Evolutionary conservation across 2,113 vertebrate genomes (phyloP).

Genomic region (Tragelaphus imberbis): DNA sequence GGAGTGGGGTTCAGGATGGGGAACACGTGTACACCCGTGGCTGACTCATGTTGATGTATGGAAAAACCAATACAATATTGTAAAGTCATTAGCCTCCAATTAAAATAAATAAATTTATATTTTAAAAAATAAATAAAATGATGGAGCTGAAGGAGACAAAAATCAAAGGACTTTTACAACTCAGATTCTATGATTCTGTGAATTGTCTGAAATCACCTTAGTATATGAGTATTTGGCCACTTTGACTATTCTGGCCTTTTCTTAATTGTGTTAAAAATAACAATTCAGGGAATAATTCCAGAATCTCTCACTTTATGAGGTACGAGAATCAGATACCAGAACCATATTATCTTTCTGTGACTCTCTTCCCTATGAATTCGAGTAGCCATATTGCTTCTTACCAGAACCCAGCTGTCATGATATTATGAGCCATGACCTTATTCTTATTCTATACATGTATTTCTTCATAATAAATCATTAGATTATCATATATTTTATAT

Average conservation of each 20-base stretch:
- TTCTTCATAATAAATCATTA: neutral
- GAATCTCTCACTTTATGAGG: neutral
- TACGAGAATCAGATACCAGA: neutral
- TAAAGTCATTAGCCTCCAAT: too few species aligned
- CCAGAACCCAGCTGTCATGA: neutral
- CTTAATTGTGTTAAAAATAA: neutral
- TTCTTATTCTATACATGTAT: neutral
- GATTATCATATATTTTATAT: neutral
- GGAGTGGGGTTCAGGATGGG: too few species aligned
- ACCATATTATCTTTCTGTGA: neutral
- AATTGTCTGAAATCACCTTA: neutral
- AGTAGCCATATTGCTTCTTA: neutral
- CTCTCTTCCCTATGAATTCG: neutral
- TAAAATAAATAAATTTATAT: too few species aligned
- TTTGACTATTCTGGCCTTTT: neutral
- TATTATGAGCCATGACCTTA: neutral
- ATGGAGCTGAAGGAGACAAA: neutral
- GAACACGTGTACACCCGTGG: too few species aligned
- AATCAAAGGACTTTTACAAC: neutral
- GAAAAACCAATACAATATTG: too few species aligned
- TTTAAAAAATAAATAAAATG: neutral
- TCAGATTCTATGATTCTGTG: neutral
- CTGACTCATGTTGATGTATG: too few species aligned
- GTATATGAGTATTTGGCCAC: neutral
- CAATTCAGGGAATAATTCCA: neutral